Base-by-base conservation (phyloP, 2,113 vertebrate genomes). In the Mionectes macconnelli region DNA sequence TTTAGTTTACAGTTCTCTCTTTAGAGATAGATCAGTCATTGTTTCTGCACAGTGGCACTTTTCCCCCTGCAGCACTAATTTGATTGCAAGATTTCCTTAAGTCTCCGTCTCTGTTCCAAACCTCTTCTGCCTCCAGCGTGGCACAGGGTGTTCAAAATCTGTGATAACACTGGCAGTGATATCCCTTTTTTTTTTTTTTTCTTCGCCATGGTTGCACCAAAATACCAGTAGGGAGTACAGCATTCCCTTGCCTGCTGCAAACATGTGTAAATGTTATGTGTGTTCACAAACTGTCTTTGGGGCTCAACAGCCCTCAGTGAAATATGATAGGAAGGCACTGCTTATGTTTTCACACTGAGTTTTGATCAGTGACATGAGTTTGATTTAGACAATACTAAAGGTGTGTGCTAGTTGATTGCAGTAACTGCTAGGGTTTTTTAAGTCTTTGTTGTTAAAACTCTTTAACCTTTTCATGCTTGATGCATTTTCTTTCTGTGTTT, bases 11-110 rank as follows among this genome's bases (percentile, higher is more conserved):
- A 42, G 8, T 52, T 90, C 50, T 88, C 8, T 15, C 60, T 86
- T 75, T 63, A 93, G 88, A 84, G 42, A 52, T 93, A 40, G 40
- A 44, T 89, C 83, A 86, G 79, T 89, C 68, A 59, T 76, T 88
- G 62, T 95, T 94, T 92, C 67, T 88, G 60, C 68, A 63, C 73
- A 55, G 83, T 63, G 74, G 59, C 52, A 24, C 77, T 87, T 92
- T 95, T 68, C 60, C 9, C 76, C 72, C 64, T 88, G 72, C 42
- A 94, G 89, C 80, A 84, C 19, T 74, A 87, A 94, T 80, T 73
- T 88, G 67, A 80, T 73, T 90, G 53, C 66, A 79, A 40, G 75
- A 83, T 76, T 83, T 95, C 62, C n/a, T 94, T 87, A 90, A 39
- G 63, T 88, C 33, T 90, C 37, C 31, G 18, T 76, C 52, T 84